Evolutionary conservation across 1,140 invertebrate genomes (phyloP), one percentile per base, ranked within the genome.

Genomic region (Geopemphigus sp.): DNA sequence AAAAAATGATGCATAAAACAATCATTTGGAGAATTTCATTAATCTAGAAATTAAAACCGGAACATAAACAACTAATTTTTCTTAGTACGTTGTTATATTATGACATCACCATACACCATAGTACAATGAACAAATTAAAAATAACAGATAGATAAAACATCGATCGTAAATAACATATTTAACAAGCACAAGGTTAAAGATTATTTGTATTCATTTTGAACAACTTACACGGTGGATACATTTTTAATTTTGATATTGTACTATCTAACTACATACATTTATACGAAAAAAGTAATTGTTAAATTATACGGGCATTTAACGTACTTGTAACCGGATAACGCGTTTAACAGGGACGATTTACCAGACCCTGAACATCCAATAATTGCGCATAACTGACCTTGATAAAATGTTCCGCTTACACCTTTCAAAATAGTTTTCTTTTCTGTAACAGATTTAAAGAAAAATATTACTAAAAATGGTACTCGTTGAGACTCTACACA

Each of bases 301-400:
- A n/a, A n/a, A n/a, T 66, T 26, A 45, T 64, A 76, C 12, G 29
- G n/a, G 17, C 47, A 74, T 29, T 32, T 24, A 54, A 47, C 90
- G 91, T 86, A 95, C 94, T 92, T 95, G 87, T 95, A 96, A 81
- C 94, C 94, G 29, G 94, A 93, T 82, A 95, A 86, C 83, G 95
- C 94, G 83, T 96, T 95, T 92, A 95, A 94, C 0, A 96, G 88
- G 0, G 95, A 96, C 82, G 93, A 95, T 85, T 98, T 98, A 0
- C 95, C 96, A 1, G 95, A 94, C 1, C 95, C 95, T 1, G 94
- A 96, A 54, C 95, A 95, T 56, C 95, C 95, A 93, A 97, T 96
- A 66, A 97, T 97, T 24, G 94, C 95, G 0, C 94, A 95, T 63
- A 97, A 85, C 87, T 94, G 88, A 82, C 94, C 89, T 81, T 91